These are phyloP conservation scores for Aporophyla nigra DNA, from an alignment of 2,888 invertebrate species.

Conservation along the genomic window DNA sequence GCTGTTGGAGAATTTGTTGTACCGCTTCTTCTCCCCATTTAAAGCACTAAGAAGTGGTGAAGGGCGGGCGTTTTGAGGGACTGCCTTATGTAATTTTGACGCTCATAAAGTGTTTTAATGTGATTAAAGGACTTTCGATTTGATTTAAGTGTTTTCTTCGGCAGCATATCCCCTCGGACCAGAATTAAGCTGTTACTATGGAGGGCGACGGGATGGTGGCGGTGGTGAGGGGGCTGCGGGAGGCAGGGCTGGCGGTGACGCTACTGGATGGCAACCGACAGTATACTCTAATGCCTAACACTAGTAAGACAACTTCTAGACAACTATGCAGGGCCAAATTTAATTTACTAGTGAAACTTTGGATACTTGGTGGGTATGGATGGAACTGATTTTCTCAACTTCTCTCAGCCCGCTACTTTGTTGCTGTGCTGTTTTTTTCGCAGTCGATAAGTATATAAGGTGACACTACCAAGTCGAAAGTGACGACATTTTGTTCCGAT, in stretches of 20 bases:
- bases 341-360: too few species aligned
- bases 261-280: constrained; percentile 78
- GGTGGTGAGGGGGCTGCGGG: constrained; percentile 77
- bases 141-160: neutral
- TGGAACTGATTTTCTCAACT: too few species aligned
- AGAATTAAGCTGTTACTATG: constrained; percentile 66
- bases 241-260: constrained; percentile 79
- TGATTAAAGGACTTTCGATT: neutral
- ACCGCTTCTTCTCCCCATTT: neutral
- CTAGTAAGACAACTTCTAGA: constrained; percentile 59
- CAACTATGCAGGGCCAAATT: too few species aligned
- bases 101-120: neutral
- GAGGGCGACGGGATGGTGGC: constrained; percentile 81
- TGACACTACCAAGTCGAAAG: too few species aligned
- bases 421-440: too few species aligned
- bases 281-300: constrained; percentile 79
- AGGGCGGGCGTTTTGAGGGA: neutral
- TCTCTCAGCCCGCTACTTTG: too few species aligned
- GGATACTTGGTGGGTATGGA: too few species aligned
- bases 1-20: neutral
- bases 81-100: neutral
- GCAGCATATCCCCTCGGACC: constrained; percentile 75
- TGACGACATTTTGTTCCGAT: too few species aligned
- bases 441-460: too few species aligned
- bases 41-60: too few species aligned